Base-by-base conservation (phyloP, 2,888 invertebrate genomes). In the Anagyrus pseudococci region DNA sequence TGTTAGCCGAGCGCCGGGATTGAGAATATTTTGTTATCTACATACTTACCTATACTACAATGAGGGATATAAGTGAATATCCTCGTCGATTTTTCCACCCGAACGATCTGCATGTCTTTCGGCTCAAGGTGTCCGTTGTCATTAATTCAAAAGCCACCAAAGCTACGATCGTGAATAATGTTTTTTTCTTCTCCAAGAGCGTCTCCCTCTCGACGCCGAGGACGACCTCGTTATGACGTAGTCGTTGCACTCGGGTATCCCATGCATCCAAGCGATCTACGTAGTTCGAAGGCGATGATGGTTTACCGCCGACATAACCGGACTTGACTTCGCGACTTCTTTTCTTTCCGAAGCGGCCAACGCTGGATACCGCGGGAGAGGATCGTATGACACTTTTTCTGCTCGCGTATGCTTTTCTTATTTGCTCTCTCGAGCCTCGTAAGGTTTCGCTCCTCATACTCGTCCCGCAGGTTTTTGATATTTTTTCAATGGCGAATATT, bases 331-430 rank as follows among this genome's bases (percentile, higher is more conserved):
- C 8, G 3, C 33, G 33, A 15, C 10, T 37, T 37, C 8, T 37
- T n/a, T n/a, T n/a, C n/a, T n/a, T n/a, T n/a, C n/a, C n/a, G n/a
- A n/a, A n/a, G n/a, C n/a, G n/a, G n/a, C n/a, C n/a, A n/a, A n/a
- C n/a, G n/a, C n/a, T n/a, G n/a, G n/a, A n/a, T n/a, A n/a, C n/a
- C n/a, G n/a, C 15, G n/a, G 41, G 10, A 15, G 47, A 3, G 2
- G 54, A 55, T 63, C 49, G 46, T 22, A 40, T 58, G 58, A 54
- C 58, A 44, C 63, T 58, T 62, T 22, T 55, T 33, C 47, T 44
- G 17, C 13, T 48, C 26, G 13, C 15, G 13, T 4, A 40, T 4
- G 46, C 6, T 19, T 22, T 56, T 54, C 22, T 40, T 33, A n/a
- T 29, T 29, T 54, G n/a, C 4, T 22, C 43, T 8, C n/a, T 29